Evolutionary conservation across 2,888 invertebrate species (phyloP).

Genomic region (Trachelus troglodyta): DNA sequence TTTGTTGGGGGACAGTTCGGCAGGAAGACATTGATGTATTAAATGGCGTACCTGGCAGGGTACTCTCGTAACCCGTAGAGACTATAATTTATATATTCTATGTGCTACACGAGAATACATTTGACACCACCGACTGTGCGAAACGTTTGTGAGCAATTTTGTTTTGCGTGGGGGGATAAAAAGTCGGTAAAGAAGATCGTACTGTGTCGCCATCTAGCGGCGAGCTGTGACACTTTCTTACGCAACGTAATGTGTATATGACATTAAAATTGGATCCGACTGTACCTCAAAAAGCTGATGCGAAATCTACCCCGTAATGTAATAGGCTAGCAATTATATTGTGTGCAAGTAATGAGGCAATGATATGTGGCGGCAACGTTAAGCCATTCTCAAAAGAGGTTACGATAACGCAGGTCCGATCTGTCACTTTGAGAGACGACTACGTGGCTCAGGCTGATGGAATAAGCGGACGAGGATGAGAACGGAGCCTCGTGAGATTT

Average conservation of each 20-base stretch:
- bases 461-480: background rate
- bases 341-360: slow-evolving; percentile 33
- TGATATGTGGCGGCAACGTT: slow-evolving; percentile 26
- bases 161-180: background rate
- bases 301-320: slow-evolving; percentile 36
- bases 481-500: background rate
- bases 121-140: background rate
- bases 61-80: slow-evolving; percentile 19
- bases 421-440: background rate
- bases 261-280: slow-evolving; percentile 7
- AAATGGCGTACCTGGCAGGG: slow-evolving; percentile 7
- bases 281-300: slow-evolving; percentile 24
- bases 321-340: slow-evolving; percentile 38
- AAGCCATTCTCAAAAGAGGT: slow-evolving; percentile 30
- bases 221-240: background rate
- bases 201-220: background rate
- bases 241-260: background rate
- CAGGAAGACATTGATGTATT: background rate
- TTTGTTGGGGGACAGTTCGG: slow-evolving; percentile 30
- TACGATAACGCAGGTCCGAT: background rate
- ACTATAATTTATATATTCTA: slow-evolving; percentile 15
- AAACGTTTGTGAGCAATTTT: background rate
- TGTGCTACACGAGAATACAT: background rate
- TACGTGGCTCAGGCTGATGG: background rate
- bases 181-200: background rate